A percentile compares a stretch with the other conserved stretches of the same genome.
Evolutionary conservation across 2,113 vertebrate species (phyloP).

Genomic region (Arizona elegans): DNA sequence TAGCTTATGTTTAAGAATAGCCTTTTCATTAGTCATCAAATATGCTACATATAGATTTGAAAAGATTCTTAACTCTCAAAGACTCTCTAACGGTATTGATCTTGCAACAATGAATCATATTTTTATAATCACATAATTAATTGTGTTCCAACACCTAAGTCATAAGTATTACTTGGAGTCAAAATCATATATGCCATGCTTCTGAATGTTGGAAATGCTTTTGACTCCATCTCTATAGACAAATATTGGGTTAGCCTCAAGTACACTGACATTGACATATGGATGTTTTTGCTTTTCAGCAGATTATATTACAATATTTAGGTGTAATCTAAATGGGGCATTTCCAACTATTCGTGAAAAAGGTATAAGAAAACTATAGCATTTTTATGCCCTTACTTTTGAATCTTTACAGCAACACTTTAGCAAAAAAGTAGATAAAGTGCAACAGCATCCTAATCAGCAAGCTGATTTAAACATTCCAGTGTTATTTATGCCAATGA

Average conservation of each 20-base stretch:
- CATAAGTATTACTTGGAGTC: background rate
- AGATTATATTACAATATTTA: background rate
- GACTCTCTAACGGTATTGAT: background rate
- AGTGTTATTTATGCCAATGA: background rate
- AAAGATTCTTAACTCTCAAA: background rate
- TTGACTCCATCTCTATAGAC: background rate
- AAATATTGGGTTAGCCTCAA: background rate
- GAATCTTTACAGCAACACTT: background rate
- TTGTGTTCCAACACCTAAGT: too few relatives aligned
- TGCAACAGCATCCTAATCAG: background rate
- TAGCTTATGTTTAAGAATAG: background rate
- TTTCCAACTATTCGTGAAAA: background rate
- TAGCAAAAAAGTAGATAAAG: background rate
- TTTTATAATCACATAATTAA: background rate
- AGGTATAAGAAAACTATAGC: background rate
- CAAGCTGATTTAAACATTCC: background rate
- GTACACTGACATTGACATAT: background rate
- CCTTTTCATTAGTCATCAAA: background rate
- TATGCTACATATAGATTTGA: background rate
- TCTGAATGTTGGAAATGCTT: background rate
- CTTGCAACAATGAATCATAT: background rate
- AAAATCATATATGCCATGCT: background rate
- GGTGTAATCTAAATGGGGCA: background rate
- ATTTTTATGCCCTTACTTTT: background rate
- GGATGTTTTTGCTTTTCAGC: background rate